Evolutionary conservation across 2,113 vertebrate species (phyloP), one percentile per base, ranked within the genome.

Genomic region (Tichodroma muraria): DNA sequence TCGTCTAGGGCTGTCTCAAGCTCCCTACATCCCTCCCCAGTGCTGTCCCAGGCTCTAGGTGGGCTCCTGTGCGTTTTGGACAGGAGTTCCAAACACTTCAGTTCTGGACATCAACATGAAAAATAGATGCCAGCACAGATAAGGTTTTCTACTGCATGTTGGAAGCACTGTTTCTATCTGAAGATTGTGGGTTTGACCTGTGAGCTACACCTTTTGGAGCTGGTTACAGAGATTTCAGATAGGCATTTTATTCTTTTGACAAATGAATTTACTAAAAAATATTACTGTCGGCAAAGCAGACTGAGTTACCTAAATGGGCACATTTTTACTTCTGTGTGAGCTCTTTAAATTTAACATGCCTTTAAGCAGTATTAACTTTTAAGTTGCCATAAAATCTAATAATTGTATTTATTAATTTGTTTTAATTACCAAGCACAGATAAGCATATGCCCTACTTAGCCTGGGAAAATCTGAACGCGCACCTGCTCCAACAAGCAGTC

Each of bases 381-480:
- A 97, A 97, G 97, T 94, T 96, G 95, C 94, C 94, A 95, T 97
- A 96, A 97, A 97, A 93, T 94, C 91, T 94, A 97, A 96, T 97
- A 97, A 97, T 97, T 90, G n/a, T 94, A 96, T 97, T 98, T 97
- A 98, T 97, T 97, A 95, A 97, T 97, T 97, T 97, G 95, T 96
- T 97, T 97, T 97, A 97, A 97, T 97, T 95, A 97, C 72, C 65
- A 97, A 92, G 92, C 71, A 38, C 40, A 79, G 95, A 96, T 95
- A 96, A 96, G 93, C 96, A 93, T 94, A 89, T 79, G 91, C 93
- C 94, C 86, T 96, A 65, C 93, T 97, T 80, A 88, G 93, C 81
- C 93, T 84, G 72, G 88, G 93, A 96, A 97, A 94, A 90, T 93
- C 91, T 69, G 88, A 87, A 38, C 2, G 22, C 61, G 53, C 92